These are phyloP conservation scores for Keiferia lycopersicella DNA, from an alignment of 2,888 invertebrate genomes.

Conservation along the genomic window DNA sequence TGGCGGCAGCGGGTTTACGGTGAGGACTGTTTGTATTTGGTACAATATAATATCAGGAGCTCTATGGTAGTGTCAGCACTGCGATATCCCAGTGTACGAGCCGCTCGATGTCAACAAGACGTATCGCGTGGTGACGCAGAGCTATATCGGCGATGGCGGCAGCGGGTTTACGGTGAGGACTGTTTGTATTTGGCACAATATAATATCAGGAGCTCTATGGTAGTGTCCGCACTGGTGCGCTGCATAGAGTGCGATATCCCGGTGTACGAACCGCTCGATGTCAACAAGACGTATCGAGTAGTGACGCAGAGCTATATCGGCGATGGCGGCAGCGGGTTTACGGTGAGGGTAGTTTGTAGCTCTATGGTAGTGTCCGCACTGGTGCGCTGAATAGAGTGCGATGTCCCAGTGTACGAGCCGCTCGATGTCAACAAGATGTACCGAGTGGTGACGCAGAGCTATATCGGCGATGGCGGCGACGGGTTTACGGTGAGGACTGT, in stretches of 20 bases:
- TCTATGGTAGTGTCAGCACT: conserved; percentile 78
- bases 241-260: conserved; percentile 80
- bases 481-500: conserved; percentile 73
- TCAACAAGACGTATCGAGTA: conserved; percentile 82
- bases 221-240: no score
- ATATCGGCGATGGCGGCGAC: conserved; percentile 86
- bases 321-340: conserved; percentile 86
- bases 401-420: conserved; percentile 82
- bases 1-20: conserved; percentile 86
- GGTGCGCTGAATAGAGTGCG: conserved; percentile 66
- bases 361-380: no score
- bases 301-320: conserved; percentile 82
- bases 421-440: conserved; percentile 81
- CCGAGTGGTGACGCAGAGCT: conserved; percentile 82
- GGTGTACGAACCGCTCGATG: conserved; percentile 80
- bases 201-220: no score
- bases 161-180: conserved; percentile 84
- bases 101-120: conserved; percentile 77
- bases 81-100: conserved; percentile 83
- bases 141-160: conserved; percentile 85
- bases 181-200: no score
- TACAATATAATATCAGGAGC: no score
- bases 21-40: conserved; percentile 49
- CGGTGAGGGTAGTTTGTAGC: no score
- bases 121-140: conserved; percentile 83